These are phyloP conservation scores for Chrysolina haemoptera DNA, from an alignment of 2,888 invertebrate species.

Conservation along the genomic window DNA sequence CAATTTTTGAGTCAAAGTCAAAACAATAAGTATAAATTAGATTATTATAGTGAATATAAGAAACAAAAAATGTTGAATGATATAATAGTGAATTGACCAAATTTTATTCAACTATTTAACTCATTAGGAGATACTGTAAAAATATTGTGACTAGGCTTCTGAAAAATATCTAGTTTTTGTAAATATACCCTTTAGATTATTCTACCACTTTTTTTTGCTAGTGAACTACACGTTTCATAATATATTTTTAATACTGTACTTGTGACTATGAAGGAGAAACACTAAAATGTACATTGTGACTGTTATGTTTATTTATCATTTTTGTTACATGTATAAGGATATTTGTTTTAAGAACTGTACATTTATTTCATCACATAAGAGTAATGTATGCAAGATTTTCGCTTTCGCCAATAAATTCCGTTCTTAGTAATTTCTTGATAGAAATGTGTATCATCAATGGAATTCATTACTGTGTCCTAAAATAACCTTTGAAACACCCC, in stretches of 20 bases:
- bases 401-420: background rate
- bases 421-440: conserved; percentile 32
- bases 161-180: conserved; percentile 35
- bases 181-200: conserved; percentile 33
- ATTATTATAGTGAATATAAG: conserved; percentile 37
- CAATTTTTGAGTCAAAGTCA: conserved; percentile 84
- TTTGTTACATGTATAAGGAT: conserved; percentile 40
- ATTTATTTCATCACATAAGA: conserved; percentile 33
- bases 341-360: conserved; percentile 33
- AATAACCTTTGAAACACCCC: too few relatives aligned
- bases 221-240: conserved; percentile 28
- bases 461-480: too few relatives aligned
- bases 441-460: background rate
- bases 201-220: conserved; percentile 30
- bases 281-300: conserved; percentile 18
- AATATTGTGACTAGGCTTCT: conserved; percentile 23
- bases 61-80: conserved; percentile 38
- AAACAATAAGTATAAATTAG: conserved; percentile 62
- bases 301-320: conserved; percentile 44
- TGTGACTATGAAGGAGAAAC: conserved; percentile 5
- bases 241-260: conserved; percentile 20
- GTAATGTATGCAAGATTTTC: conserved; percentile 28
- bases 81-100: conserved; percentile 50
- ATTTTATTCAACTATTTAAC: conserved; percentile 39
- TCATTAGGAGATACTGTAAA: conserved; percentile 25